phyloP scores from a whole-genome alignment of 2,888 invertebrate species.

The Rhaphigaster nebulosa region DNA sequence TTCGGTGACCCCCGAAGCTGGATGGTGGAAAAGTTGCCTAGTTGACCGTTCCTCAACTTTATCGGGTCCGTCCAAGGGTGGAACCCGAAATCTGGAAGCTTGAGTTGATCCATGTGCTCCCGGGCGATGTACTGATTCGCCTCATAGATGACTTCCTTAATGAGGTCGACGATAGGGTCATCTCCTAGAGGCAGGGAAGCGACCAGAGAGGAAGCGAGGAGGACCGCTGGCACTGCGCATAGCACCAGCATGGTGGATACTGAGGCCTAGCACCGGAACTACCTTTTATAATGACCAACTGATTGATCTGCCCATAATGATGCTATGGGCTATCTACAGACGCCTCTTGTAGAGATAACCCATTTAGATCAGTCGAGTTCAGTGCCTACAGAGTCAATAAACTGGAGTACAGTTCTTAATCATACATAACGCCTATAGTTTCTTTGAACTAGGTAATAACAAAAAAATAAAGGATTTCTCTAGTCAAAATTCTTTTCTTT shows the following conservation, averaged over 20 bases:
- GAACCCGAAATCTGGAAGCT: neutral
- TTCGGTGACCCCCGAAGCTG: neutral
- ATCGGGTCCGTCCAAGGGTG: neutral
- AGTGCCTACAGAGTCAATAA: neutral
- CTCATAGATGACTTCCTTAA: neutral
- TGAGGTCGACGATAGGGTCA: neutral
- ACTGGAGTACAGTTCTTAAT: neutral
- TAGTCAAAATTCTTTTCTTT: neutral
- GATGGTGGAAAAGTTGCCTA: slow-evolving; percentile 13
- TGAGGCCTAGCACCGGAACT: neutral
- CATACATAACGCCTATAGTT: neutral
- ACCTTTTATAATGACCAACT: neutral
- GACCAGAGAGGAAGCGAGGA: neutral
- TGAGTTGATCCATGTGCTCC: neutral
- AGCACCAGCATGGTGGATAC: neutral
- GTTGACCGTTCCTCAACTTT: neutral
- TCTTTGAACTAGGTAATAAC: neutral
- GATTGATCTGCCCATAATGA: neutral
- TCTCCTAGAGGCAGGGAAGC: neutral
- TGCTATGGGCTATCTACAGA: neutral
- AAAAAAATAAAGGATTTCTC: neutral
- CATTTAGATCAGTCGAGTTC: neutral
- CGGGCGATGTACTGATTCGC: neutral
- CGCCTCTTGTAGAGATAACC: neutral
- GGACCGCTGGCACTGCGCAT: too few relatives aligned